Evolutionary conservation across 2,113 vertebrate species (phyloP), one percentile per base, ranked within the genome.

Genomic region (Thamnophis sirtalis): DNA sequence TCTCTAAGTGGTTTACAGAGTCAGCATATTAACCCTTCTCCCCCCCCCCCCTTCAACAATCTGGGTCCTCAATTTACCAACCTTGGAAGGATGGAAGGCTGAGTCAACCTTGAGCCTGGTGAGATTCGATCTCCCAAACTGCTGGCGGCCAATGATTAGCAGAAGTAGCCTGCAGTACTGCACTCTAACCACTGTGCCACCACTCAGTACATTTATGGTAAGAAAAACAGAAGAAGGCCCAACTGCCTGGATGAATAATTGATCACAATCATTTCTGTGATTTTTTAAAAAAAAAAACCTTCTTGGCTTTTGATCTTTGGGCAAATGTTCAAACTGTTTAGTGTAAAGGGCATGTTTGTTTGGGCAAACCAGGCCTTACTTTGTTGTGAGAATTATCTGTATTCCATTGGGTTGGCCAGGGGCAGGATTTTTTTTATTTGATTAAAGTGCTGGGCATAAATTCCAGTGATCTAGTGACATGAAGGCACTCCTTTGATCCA

Each of bases 401-500:
- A 6, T 84, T 88, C 91, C 0, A 0, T 28, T 1, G 0, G 19
- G 88, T 92, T 94, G 89, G 55, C 54, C 22, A 33, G 68, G 56
- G 55, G 22, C 86, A 60, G 15, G 54, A 3, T 1, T 24, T 94
- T 54, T 48, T 60, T 92, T 94, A 73, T 93, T 94, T 93, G 92
- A 93, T 95, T 94, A 95, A 95, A 88, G 87, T 91, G n/a, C 88
- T 93, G 91, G 84, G 84, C 93, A 88, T 55, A 73, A 86, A 87
- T 85, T 91, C 91, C 92, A 95, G 24, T 92, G 92, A 90, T 92
- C 89, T 49, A 89, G 91, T 93, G 93, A 54, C 5, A 3, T 90
- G 91, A 95, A 95, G 87, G 68, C n/a, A n/a, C 49, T 0, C 53
- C 94, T 96, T 96, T 96, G 90, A 94, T 96, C 93, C 60, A 80